phyloP scores from a whole-genome alignment of 2,888 invertebrate species.

The Mesochorus sp. region DNA sequence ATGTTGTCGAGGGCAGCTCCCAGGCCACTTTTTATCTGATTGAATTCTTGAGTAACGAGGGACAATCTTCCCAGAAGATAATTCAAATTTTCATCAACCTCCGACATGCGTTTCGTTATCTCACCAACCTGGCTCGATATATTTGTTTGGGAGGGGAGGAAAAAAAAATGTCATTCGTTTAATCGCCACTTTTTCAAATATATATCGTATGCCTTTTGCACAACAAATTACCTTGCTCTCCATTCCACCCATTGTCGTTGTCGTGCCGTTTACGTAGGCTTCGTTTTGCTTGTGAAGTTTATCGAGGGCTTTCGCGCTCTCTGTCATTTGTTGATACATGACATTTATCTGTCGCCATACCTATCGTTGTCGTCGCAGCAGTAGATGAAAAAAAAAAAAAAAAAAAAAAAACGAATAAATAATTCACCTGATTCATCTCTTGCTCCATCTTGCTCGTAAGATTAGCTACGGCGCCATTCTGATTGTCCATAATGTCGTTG shows the following conservation, averaged over 20 bases:
- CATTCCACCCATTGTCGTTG: constrained; percentile 90
- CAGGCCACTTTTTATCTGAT: constrained; percentile 89
- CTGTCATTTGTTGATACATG: constrained; percentile 92
- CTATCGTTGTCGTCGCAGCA: too few relatives aligned
- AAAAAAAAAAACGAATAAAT: too few relatives aligned
- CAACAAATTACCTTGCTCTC: constrained; percentile 89
- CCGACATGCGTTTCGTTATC: constrained; percentile 89
- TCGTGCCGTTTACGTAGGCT: constrained; percentile 90
- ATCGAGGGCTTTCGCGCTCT: constrained; percentile 89
- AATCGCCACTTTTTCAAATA: too few relatives aligned
- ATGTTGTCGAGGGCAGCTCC: constrained; percentile 89
- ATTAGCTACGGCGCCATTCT: constrained; percentile 88
- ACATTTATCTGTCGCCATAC: constrained; percentile 96
- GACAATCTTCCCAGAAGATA: constrained; percentile 90
- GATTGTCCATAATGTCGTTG: constrained; percentile 87
- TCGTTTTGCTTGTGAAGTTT: constrained; percentile 90
- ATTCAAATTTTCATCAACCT: constrained; percentile 92
- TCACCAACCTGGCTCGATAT: constrained; percentile 90
- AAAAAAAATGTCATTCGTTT: too few relatives aligned
- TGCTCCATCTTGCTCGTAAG: constrained; percentile 90
- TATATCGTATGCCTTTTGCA: too few relatives aligned
- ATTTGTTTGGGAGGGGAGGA: too few relatives aligned
- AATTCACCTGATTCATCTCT: constrained; percentile 87
- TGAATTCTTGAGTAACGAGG: constrained; percentile 92
- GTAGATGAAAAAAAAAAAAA: not conserved